phyloP scores from a whole-genome alignment of 2,113 vertebrate species.

The Salvelinus alpinus region DNA sequence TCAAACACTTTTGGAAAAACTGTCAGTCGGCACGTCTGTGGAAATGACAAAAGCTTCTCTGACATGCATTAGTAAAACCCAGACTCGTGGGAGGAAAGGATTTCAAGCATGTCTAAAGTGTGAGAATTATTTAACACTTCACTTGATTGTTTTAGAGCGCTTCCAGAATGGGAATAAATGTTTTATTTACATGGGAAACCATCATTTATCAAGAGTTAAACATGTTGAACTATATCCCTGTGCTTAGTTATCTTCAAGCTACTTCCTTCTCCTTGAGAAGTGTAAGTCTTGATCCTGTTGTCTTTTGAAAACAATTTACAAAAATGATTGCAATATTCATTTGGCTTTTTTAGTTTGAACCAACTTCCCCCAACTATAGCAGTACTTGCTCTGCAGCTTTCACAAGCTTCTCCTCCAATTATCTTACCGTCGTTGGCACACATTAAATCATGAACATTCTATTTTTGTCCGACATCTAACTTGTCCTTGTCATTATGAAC shows the following conservation, averaged over 20 bases:
- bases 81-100: not conserved
- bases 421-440: not conserved
- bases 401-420: conserved; percentile 15
- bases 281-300: not conserved
- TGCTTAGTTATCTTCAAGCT: not conserved
- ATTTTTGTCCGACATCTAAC: too few relatives aligned
- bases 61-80: not conserved
- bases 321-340: not conserved
- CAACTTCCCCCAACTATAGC: not conserved
- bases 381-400: not conserved
- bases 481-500: too few relatives aligned
- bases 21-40: not conserved
- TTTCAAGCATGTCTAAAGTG: conserved; percentile 1
- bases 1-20: not conserved
- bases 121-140: conserved; percentile 21
- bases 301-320: conserved; percentile 2
- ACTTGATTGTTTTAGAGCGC: not conserved
- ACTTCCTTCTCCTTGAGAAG: conserved; percentile 10
- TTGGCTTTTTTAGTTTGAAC: not conserved
- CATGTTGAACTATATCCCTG: not conserved
- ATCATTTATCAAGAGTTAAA: conserved; percentile 7
- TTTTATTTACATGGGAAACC: not conserved
- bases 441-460: too few relatives aligned
- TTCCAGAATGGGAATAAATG: conserved; percentile 5
- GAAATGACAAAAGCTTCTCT: not conserved